A percentile compares a stretch with the other conserved stretches of the same genome.
These are phyloP conservation scores for Capreolus pygargus DNA, from an alignment of 2,113 vertebrate genomes.

Conservation along the genomic window DNA sequence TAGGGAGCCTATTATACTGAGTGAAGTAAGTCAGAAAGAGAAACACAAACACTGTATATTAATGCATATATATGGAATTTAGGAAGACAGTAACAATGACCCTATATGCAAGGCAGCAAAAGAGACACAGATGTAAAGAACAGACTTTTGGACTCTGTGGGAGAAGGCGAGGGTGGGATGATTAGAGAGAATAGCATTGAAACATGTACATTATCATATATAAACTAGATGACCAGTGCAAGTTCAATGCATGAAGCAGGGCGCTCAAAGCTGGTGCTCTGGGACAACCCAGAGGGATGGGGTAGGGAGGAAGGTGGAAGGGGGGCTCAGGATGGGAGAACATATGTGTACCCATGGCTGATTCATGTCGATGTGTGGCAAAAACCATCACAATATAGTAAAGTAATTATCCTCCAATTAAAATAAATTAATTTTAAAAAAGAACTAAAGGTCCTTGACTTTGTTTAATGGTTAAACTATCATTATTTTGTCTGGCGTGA, in stretches of 20 bases:
- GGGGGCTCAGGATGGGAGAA: not conserved
- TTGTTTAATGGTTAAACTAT: not conserved
- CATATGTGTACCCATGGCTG: rapidly evolving
- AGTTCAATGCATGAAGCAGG: not conserved
- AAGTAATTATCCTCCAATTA: not conserved
- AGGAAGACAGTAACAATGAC: not conserved
- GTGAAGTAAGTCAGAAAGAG: not conserved
- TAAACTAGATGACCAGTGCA: not conserved
- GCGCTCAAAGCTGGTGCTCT: not conserved
- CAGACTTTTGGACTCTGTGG: not conserved
- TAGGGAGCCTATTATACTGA: not conserved
- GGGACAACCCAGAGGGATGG: not conserved
- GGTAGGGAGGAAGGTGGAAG: not conserved
- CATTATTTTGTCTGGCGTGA: not conserved
- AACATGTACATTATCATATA: not conserved
- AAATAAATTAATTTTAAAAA: not conserved
- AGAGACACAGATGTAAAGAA: not conserved
- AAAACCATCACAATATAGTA: not conserved
- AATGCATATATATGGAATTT: not conserved
- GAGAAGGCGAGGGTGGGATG: not conserved
- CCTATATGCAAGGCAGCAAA: not conserved
- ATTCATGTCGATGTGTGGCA: not conserved
- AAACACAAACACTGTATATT: not conserved
- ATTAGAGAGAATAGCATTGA: not conserved
- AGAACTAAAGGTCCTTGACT: not conserved